These are phyloP conservation scores for Orchesellides sinensis DNA, from an alignment of 2,888 invertebrate genomes.

Conservation along the genomic window DNA sequence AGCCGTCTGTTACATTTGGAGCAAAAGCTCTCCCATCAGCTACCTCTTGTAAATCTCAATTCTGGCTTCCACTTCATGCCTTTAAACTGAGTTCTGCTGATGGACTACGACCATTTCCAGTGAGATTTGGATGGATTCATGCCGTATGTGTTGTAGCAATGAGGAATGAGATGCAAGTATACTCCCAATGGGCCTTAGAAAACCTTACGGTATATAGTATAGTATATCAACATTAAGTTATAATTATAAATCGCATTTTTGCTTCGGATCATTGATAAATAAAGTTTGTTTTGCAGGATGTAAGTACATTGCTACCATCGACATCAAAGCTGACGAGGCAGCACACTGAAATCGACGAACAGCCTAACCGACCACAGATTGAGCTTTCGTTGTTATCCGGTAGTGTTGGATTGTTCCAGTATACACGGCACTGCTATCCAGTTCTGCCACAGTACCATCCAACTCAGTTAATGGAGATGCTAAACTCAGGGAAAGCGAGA, in stretches of 20 bases:
- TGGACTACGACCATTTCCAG: conserved; percentile 96
- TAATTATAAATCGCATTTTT: too few species aligned
- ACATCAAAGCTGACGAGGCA: conserved; percentile 48
- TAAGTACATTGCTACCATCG: conserved; percentile 69
- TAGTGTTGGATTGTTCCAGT: conserved; percentile 92
- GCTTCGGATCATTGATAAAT: neutral
- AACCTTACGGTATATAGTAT: conserved; percentile 76
- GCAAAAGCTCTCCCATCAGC: conserved; percentile 73
- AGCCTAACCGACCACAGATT: conserved; percentile 66
- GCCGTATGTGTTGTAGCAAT: conserved; percentile 99
- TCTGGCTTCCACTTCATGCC: conserved; percentile 74
- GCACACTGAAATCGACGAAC: conserved; percentile 61
- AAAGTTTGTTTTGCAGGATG: conserved; percentile 64
- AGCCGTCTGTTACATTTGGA: conserved; percentile 73
- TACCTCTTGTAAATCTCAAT: conserved; percentile 74
- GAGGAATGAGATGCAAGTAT: conserved; percentile 99
- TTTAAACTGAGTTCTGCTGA: conserved; percentile 91
- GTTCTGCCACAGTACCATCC: conserved; percentile 99
- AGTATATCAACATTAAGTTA: neutral
- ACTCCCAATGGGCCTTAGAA: conserved; percentile 90
- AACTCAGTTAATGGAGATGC: conserved; percentile 97
- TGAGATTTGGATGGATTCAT: conserved; percentile 99
- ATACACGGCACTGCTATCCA: conserved; percentile 97
- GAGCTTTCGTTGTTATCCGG: conserved; percentile 73
- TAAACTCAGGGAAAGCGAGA: conserved; percentile 98